Evolutionary conservation across 2,113 vertebrate species (phyloP).

Genomic region (Ceyx melanurus): DNA sequence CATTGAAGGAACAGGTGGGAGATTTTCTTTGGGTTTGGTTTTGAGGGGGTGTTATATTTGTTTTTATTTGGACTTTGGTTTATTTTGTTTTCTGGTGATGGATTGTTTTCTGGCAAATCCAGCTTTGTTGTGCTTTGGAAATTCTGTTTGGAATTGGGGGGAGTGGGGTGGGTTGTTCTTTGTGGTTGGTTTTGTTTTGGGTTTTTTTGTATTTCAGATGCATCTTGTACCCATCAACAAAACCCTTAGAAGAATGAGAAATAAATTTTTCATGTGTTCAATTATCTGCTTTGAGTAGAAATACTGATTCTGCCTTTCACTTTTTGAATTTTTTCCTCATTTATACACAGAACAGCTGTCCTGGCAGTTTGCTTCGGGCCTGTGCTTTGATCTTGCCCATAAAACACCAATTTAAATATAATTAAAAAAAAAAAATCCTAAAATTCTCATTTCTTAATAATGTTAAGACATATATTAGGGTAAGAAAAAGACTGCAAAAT

Average conservation of each 20-base stretch:
- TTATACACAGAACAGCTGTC: background rate
- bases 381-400: background rate
- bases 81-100: background rate
- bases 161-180: no score
- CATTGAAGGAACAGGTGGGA: background rate
- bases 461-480: background rate
- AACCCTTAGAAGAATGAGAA: background rate
- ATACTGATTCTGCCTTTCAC: background rate
- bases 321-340: background rate
- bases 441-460: conserved; percentile 21
- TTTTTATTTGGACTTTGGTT: background rate
- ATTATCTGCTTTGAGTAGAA: background rate
- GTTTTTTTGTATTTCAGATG: background rate
- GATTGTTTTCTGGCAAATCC: background rate
- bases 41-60: background rate
- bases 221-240: background rate
- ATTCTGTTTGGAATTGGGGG: background rate
- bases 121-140: background rate
- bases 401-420: conserved; percentile 27
- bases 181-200: background rate
- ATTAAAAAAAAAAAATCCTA: background rate
- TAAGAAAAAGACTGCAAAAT: background rate
- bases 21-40: background rate
- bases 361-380: background rate
- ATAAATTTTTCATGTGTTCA: background rate